These are phyloP conservation scores for Tinamus guttatus DNA, from an alignment of 2,113 vertebrate species.

Conservation along the genomic window DNA sequence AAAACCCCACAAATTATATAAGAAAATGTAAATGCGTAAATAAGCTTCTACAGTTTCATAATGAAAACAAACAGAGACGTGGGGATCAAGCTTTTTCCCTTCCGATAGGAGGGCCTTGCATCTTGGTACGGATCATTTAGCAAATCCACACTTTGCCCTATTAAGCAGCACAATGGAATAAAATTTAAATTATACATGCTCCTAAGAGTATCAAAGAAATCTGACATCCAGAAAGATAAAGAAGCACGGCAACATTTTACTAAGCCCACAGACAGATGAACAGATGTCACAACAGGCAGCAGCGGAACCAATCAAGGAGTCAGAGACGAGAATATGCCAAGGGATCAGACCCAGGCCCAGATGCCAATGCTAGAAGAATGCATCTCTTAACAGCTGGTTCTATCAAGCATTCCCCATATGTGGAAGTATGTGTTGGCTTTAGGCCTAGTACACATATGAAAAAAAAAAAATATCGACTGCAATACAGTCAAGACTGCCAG, in stretches of 20 bases:
- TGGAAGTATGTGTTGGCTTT: constrained; percentile 34
- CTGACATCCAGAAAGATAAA: constrained; percentile 42
- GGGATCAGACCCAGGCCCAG: constrained; percentile 31
- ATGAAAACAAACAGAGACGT: not conserved
- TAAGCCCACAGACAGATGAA: constrained; percentile 54
- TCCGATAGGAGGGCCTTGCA: not conserved
- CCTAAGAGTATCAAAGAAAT: not conserved
- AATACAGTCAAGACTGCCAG: constrained; percentile 2
- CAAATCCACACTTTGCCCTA: not conserved
- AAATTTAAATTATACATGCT: not conserved
- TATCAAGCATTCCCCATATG: constrained; percentile 49
- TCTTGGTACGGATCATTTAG: not conserved
- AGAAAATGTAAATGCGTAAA: not conserved
- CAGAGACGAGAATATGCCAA: constrained; percentile 20
- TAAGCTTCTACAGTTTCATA: not conserved
- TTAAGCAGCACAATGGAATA: not conserved
- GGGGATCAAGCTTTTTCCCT: not conserved
- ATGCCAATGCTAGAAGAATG: constrained; percentile 51
- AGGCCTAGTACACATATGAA: not conserved
- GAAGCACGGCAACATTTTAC: constrained; percentile 46
- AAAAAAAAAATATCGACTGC: not conserved
- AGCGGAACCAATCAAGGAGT: constrained; percentile 56
- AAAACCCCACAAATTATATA: not conserved
- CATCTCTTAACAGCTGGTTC: constrained; percentile 63
- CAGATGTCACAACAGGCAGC: constrained; percentile 64